phyloP scores from a whole-genome alignment of 2,888 invertebrate genomes.

The Eupithecia vulgata region DNA sequence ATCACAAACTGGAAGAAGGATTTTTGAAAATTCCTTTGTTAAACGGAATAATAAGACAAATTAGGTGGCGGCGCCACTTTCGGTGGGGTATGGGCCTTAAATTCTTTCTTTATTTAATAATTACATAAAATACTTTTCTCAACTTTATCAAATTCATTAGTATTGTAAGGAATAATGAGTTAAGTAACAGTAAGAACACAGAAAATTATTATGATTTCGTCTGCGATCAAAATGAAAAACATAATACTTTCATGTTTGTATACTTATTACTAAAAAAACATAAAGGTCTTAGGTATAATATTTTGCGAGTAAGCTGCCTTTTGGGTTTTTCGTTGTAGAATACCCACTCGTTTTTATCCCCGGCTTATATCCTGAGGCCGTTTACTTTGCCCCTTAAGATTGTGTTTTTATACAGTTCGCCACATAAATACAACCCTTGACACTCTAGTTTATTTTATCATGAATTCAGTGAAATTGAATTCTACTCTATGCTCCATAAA shows the following conservation, averaged over 20 bases:
- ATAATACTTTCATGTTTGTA: conserved; percentile 34
- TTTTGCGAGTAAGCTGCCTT: conserved; percentile 47
- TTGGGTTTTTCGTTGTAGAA: conserved; percentile 44
- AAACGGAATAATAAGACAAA: too few species aligned
- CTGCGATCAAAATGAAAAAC: conserved; percentile 23
- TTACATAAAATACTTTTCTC: too few species aligned
- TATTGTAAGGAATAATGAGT: not conserved
- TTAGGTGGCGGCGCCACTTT: too few species aligned
- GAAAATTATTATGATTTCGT: conserved; percentile 7
- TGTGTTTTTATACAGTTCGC: conserved; percentile 60
- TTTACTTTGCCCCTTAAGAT: conserved; percentile 58
- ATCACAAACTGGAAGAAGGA: too few species aligned
- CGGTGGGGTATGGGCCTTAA: too few species aligned
- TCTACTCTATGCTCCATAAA: conserved; percentile 55
- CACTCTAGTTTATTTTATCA: conserved; percentile 64
- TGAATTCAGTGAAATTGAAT: conserved; percentile 63
- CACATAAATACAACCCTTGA: conserved; percentile 62
- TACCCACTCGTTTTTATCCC: conserved; percentile 44
- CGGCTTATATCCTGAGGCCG: conserved; percentile 56
- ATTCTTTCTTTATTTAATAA: too few species aligned
- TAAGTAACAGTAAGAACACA: not conserved
- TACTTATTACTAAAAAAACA: conserved; percentile 43
- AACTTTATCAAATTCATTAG: too few species aligned
- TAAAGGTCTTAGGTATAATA: conserved; percentile 45
- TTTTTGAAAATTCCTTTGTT: too few species aligned